A percentile compares a stretch with the other conserved stretches of the same genome.
Conservation (phyloP, 2,797 vertebrate species). For the Lepilemur ruficaudatus region DNA sequence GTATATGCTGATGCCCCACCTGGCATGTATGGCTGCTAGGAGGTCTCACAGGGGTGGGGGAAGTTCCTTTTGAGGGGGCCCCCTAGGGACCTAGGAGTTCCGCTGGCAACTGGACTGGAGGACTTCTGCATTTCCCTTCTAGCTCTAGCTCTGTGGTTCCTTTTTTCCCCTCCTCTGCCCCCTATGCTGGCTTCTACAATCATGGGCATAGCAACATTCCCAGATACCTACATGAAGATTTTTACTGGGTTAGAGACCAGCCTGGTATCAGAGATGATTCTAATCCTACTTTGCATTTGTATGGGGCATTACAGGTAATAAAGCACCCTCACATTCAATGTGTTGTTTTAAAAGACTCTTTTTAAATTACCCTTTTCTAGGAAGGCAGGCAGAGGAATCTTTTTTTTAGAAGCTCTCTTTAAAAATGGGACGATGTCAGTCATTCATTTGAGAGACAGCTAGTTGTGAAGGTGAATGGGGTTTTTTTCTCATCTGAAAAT, state of each 20-base stretch:
- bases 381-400: neutral
- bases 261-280: neutral
- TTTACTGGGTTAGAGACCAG: neutral
- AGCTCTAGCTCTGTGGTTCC: neutral
- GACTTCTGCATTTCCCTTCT: neutral
- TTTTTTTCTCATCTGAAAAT: neutral
- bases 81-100: neutral
- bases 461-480: neutral
- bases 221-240: neutral
- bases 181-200: neutral
- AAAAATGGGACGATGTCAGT: neutral
- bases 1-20: rapidly evolving
- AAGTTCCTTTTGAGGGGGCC: no score
- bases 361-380: neutral
- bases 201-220: neutral
- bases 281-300: neutral
- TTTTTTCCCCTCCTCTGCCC: neutral
- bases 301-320: neutral
- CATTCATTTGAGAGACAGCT: constrained; percentile 18
- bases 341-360: neutral
- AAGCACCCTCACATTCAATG: neutral
- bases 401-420: neutral
- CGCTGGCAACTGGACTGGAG: neutral
- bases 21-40: neutral
- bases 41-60: neutral